phyloP scores from a whole-genome alignment of 2,888 invertebrate genomes.

The Empis stercorea region DNA sequence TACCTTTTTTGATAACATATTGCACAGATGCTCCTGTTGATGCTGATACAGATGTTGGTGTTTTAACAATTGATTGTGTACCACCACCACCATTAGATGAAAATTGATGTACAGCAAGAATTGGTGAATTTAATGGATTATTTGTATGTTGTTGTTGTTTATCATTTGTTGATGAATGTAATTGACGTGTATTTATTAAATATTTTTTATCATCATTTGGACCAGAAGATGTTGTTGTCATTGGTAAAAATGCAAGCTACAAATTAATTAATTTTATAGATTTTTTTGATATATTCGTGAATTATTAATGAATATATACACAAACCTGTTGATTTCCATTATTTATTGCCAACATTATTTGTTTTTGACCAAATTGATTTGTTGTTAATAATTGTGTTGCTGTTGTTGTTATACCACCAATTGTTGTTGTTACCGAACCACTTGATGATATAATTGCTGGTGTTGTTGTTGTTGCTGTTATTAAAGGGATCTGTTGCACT shows the following conservation, averaged over 20 bases:
- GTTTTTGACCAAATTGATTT: slow-evolving; percentile 21
- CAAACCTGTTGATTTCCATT: slow-evolving; percentile 30
- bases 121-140: slow-evolving; percentile 1
- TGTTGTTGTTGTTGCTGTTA: slow-evolving; percentile 13
- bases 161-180: slow-evolving; percentile 6
- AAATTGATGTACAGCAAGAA: slow-evolving; percentile 2
- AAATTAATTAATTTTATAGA: not conserved
- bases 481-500: slow-evolving; percentile 1
- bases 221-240: not conserved
- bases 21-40: slow-evolving; percentile 12
- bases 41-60: slow-evolving; percentile 15
- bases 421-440: slow-evolving; percentile 17
- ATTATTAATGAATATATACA: too few species aligned
- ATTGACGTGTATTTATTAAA: slow-evolving; percentile 9
- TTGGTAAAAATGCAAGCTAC: slow-evolving; percentile 14
- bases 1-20: slow-evolving; percentile 28
- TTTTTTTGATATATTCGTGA: too few species aligned
- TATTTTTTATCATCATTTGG: slow-evolving; percentile 10
- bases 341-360: slow-evolving; percentile 28
- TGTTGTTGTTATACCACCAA: slow-evolving; percentile 13
- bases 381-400: slow-evolving; percentile 15
- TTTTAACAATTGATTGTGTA: slow-evolving; percentile 8
- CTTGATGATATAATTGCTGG: slow-evolving; percentile 14
- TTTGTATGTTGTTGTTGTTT: not conserved
- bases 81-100: too few species aligned